Evolutionary conservation across 2,113 vertebrate species (phyloP).

Genomic region (Ammodytes marinus): DNA sequence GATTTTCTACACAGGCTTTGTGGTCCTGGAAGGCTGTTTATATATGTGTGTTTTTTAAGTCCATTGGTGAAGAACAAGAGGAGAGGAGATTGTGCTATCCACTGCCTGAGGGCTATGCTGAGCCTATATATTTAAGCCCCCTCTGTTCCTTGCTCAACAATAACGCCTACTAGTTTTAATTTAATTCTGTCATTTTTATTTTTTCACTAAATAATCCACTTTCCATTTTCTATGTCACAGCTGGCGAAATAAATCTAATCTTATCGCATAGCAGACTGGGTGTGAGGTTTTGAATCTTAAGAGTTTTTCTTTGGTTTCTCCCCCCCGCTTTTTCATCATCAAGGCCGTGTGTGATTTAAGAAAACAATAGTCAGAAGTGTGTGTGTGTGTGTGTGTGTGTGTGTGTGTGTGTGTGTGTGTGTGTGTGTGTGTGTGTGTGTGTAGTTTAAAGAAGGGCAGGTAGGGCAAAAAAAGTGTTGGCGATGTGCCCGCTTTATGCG

Average conservation of each 20-base stretch:
- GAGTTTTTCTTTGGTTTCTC: slow-evolving; percentile 38
- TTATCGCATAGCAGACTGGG: slow-evolving; percentile 68
- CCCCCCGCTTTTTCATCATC: slow-evolving; percentile 37
- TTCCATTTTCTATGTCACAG: slow-evolving; percentile 71
- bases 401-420: too few relatives aligned
- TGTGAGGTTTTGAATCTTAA: slow-evolving; percentile 58
- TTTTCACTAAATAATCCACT: slow-evolving; percentile 78
- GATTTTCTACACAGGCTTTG: slow-evolving; percentile 81
- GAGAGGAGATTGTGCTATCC: slow-evolving; percentile 77
- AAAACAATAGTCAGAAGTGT: slow-evolving; percentile 44
- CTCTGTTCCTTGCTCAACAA: slow-evolving; percentile 80
- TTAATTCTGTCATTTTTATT: slow-evolving; percentile 76
- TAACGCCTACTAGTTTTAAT: slow-evolving; percentile 83
- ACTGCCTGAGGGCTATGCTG: slow-evolving; percentile 73
- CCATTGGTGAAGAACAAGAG: slow-evolving; percentile 75
- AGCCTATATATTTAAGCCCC: slow-evolving; percentile 80
- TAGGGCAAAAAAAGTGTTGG: background rate
- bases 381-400: slow-evolving; percentile 16
- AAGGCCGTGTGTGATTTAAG: slow-evolving; percentile 30
- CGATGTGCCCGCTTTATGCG: background rate
- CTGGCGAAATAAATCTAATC: slow-evolving; percentile 78
- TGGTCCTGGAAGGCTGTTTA: slow-evolving; percentile 75
- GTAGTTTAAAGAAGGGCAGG: slow-evolving; percentile 36
- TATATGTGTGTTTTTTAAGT: slow-evolving; percentile 74
- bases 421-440: background rate